These are phyloP conservation scores for Heliopora coerulea DNA, from an alignment of 92 coral and sea anemone species.

Conservation along the genomic window DNA sequence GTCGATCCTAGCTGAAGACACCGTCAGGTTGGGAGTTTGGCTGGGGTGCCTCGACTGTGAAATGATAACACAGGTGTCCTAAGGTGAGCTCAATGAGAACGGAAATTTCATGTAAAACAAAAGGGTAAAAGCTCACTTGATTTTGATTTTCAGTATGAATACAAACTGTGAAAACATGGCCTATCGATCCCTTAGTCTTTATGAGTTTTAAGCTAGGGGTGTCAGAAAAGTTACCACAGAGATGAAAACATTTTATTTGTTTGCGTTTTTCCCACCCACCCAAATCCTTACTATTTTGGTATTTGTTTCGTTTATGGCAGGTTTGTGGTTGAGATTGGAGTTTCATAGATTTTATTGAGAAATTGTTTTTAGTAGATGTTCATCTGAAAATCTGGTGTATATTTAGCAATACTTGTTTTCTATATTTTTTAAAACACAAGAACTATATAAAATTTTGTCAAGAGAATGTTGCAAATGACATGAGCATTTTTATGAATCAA, in stretches of 20 bases:
- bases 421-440: no score
- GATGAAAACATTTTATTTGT: not conserved
- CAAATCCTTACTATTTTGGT: no score
- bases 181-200: constrained; percentile 47
- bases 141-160: constrained; percentile 53
- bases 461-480: no score
- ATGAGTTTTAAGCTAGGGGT: constrained; percentile 44
- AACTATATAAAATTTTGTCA: no score
- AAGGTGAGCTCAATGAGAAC: constrained; percentile 60
- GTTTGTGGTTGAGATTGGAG: no score
- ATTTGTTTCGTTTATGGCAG: no score
- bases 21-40: constrained; percentile 66
- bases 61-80: constrained; percentile 62
- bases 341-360: no score
- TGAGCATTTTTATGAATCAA: no score
- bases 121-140: constrained; percentile 53
- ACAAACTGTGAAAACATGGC: constrained; percentile 55
- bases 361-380: no score
- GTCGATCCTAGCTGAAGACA: constrained; percentile 51
- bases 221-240: constrained; percentile 48
- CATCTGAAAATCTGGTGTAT: no score
- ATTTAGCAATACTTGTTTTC: no score
- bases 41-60: constrained; percentile 65
- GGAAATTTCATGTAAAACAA: constrained; percentile 46
- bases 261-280: no score